Evolutionary conservation across 2,797 vertebrate species (phyloP), one percentile per base, ranked within the genome.

Genomic region (Petrocephalus sullivani): DNA sequence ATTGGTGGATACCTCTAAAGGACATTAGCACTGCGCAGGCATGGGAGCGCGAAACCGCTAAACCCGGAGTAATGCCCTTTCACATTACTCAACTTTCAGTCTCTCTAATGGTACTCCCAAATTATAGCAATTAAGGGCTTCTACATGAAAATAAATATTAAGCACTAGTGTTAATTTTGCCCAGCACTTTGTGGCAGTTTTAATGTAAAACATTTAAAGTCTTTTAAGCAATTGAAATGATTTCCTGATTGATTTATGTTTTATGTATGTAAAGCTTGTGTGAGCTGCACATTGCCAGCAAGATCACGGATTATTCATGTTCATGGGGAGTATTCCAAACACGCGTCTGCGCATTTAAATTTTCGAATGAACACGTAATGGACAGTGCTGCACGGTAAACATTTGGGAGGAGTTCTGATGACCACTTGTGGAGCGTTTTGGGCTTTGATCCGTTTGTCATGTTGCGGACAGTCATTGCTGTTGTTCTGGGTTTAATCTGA

Each of bases 41-140:
- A 54, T 83, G n/a, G 46, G 9, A 28, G 81, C 4, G 46, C 14
- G 12, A 2, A 28, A n/a, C 46, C 3, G 33, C 4, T 12, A 58
- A 41, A 33, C 54, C 16, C 14, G n/a, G 19, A 58, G 56, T 58
- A 60, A 57, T 7, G 8, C 23, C 33, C 23, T 86, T 86, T 86
- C 16, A 82, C 81, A 54, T 54, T 54, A 23, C 81, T 54, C 10
- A 83, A n/a, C 81, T 54, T 82, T 28, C 46, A 53, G 46, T 49
- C 46, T 19, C n/a, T 83, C 49, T 83, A 83, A 83, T 83, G 81
- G 81, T 23, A 54, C 46, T 83, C 19, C 53, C 9, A 83, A 83
- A 54, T 83, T 83, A 83, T 54, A 23, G 81, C 81, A 54, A 83
- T 83, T 83, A 83, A 83, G 49, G 81, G n/a, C n/a, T 51, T 83